phyloP scores from a whole-genome alignment of 2,888 invertebrate genomes.

The Apodemia zela region DNA sequence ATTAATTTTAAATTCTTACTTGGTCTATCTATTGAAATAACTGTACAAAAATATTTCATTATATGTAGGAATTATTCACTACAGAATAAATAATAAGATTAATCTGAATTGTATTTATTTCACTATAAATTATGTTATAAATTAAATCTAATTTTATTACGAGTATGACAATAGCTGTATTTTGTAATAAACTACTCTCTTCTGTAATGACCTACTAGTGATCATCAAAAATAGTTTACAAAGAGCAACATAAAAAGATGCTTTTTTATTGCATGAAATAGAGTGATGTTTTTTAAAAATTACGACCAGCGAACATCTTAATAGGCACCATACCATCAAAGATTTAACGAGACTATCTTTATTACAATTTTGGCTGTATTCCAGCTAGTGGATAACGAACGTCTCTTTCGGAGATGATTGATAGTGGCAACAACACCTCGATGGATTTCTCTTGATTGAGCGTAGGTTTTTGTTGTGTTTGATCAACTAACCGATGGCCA shows the following conservation, averaged over 20 bases:
- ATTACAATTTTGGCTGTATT: constrained; percentile 70
- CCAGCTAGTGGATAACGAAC: constrained; percentile 60
- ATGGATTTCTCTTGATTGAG: constrained; percentile 71
- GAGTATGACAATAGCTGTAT: neutral
- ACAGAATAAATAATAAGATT: no score
- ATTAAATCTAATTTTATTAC: neutral
- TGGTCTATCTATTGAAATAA: no score
- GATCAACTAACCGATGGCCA: constrained; percentile 70
- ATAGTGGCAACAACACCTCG: constrained; percentile 69
- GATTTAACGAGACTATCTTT: constrained; percentile 68
- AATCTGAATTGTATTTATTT: no score
- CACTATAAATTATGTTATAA: no score
- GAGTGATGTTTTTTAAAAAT: constrained; percentile 35
- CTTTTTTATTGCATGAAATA: constrained; percentile 12
- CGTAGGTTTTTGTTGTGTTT: constrained; percentile 74
- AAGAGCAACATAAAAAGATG: constrained; percentile 13
- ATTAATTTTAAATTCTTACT: no score
- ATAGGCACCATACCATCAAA: constrained; percentile 55
- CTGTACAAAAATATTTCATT: no score
- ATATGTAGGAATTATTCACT: no score
- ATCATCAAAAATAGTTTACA: constrained; percentile 13
- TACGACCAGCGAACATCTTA: constrained; percentile 43
- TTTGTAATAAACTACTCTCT: neutral
- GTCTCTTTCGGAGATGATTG: constrained; percentile 57
- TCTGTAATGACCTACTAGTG: neutral